Conservation (phyloP, 2,797 vertebrate species). For the Sebastes elongatus region DNA sequence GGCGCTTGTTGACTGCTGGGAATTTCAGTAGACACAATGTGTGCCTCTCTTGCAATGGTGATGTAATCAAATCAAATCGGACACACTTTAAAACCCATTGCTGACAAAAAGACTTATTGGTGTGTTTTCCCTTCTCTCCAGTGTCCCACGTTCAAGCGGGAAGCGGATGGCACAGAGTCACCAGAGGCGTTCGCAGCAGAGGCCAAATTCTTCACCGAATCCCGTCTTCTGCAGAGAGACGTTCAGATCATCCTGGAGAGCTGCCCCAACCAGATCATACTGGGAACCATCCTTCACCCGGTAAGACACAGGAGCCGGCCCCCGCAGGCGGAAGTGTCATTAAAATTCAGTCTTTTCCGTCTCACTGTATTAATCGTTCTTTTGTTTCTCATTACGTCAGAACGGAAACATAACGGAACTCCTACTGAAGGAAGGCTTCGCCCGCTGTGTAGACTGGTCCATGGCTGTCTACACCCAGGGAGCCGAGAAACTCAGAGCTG, state of each 20-base stretch:
- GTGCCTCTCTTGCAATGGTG: not conserved
- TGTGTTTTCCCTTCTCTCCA: conserved; percentile 49
- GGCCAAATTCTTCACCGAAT: conserved; percentile 98
- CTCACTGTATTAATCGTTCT: not conserved
- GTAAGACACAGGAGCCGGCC: conserved; percentile 54
- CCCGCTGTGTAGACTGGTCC: conserved; percentile 98
- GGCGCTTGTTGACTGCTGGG: not conserved
- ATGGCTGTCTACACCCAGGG: conserved; percentile 96
- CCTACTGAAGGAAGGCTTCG: conserved; percentile 95
- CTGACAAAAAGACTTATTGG: not conserved
- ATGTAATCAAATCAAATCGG: not conserved
- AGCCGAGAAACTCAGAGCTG: conserved; percentile 92
- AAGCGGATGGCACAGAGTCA: conserved; percentile 89
- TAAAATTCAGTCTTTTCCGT: not conserved
- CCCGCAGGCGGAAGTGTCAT: not conserved
- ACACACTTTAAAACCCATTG: not conserved
- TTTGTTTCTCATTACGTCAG: conserved; percentile 65
- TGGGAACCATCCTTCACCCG: conserved; percentile 96
- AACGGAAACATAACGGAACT: conserved; percentile 98
- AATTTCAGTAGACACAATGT: not conserved
- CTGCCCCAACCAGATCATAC: conserved; percentile 95
- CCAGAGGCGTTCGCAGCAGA: conserved; percentile 94
- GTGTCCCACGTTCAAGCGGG: conserved; percentile 95
- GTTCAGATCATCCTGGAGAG: conserved; percentile 98
- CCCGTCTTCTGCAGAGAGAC: conserved; percentile 93